Base-by-base conservation (phyloP, 2,113 vertebrate species). In the Ranitomeya imitator region DNA sequence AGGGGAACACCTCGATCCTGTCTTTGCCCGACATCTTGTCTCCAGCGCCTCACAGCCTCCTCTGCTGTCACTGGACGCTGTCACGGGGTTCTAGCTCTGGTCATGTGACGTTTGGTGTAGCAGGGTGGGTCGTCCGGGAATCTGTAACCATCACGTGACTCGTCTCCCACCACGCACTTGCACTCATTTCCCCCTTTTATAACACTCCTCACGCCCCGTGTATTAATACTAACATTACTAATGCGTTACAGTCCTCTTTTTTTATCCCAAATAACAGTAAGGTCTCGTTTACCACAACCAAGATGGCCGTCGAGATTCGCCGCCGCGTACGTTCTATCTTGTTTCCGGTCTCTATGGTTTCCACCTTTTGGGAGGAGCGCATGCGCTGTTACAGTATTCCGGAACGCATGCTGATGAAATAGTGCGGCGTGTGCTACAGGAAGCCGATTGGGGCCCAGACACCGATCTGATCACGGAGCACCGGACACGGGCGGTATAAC, bases 1-100 rank as follows among this genome's bases (percentile, higher is more conserved):
- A 99, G 4, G 98, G 98, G 92, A 99, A 99, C 87, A 99, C 91
- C 92, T 99, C 98, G 92, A 99, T 97, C 93, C 97, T 94, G 7
- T 99, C 98, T 93, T 99, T 99, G 91, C 95, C 95, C 86, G 98
- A 98, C 98, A 99, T 99, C 90, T 91, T 94, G 91, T 57, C 21
- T 61, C 5, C 51, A 13, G 61, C 6, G 3, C 45, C 5, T 12
- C 82, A 31, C 37, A 16, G 77, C 78, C 13, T 14, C 26, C 45
- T 63, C 16, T 26, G n/a, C 13, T 54, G 21, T 79, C 61, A 79
- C 85, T 15, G 61, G 37, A 12, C 37, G 15, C 61, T 13, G 14
- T 78, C 31, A 54, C 37, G 9, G 63, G 37, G 15, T 1, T 13
- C 6, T n/a, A 63, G 60, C 63, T 9, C 63, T 8, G 3, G 87